phyloP scores from a whole-genome alignment of 1,140 invertebrate genomes.

The Drosophila auraria region DNA sequence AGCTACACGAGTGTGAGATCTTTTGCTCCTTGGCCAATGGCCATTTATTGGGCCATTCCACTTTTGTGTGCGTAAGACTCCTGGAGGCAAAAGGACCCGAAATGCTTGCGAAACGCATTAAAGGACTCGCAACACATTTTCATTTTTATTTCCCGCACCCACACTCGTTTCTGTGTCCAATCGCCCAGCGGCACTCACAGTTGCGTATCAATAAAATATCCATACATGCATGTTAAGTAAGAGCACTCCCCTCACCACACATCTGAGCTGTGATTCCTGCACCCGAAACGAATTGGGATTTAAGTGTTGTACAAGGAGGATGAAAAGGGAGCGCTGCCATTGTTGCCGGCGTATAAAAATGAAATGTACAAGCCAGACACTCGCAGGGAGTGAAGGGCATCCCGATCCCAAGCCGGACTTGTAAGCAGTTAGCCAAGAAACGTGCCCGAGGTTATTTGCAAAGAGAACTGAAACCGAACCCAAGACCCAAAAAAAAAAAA shows the following conservation, averaged over 20 bases:
- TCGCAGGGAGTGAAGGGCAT: slow-evolving; percentile 21
- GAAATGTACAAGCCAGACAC: slow-evolving; percentile 42
- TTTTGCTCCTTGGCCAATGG: slow-evolving; percentile 50
- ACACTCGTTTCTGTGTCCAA: slow-evolving; percentile 26
- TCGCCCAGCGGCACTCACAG: slow-evolving; percentile 60
- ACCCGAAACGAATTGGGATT: slow-evolving; percentile 80
- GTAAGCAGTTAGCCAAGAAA: slow-evolving; percentile 54
- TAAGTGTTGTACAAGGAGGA: slow-evolving; percentile 75
- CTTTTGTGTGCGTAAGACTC: slow-evolving; percentile 40
- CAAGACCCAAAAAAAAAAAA: slow-evolving; percentile 7
- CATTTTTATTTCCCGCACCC: slow-evolving; percentile 52
- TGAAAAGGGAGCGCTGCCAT: slow-evolving; percentile 33
- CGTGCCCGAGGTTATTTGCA: slow-evolving; percentile 63
- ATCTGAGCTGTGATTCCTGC: slow-evolving; percentile 72
- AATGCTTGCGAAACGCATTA: slow-evolving; percentile 72
- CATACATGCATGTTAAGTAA: slow-evolving; percentile 84
- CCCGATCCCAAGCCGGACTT: slow-evolving; percentile 33
- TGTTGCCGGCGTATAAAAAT: slow-evolving; percentile 71
- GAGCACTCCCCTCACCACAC: slow-evolving; percentile 36
- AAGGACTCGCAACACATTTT: slow-evolving; percentile 70
- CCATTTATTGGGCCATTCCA: slow-evolving; percentile 57
- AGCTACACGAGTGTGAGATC: slow-evolving; percentile 22
- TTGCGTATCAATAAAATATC: slow-evolving; percentile 83
- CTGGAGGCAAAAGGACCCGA: slow-evolving; percentile 38
- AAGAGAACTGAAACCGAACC: slow-evolving; percentile 34